Evolutionary conservation across 2,888 invertebrate species (phyloP).

Genomic region (Caenorhabditis sp.): DNA sequence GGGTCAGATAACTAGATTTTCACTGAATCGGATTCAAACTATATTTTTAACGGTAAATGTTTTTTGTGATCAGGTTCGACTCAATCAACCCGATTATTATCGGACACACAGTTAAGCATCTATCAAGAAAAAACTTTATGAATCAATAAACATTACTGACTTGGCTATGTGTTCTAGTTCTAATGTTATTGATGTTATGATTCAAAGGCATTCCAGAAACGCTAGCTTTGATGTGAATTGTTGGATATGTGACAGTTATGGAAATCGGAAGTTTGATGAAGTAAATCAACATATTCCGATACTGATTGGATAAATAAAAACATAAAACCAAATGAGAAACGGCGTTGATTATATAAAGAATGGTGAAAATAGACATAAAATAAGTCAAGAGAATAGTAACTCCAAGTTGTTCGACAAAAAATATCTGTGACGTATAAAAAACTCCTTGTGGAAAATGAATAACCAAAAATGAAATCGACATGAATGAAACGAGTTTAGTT

Average conservation of each 20-base stretch:
- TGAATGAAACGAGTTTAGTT: neutral
- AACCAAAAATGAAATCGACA: neutral
- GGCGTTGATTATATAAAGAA: neutral
- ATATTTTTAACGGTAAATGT: no score
- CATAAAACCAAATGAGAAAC: neutral
- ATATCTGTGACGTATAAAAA: neutral
- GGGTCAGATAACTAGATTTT: no score
- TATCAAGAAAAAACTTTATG: no score
- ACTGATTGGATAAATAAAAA: neutral
- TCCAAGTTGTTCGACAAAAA: neutral
- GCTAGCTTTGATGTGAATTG: neutral
- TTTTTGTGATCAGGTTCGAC: no score
- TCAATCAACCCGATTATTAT: no score
- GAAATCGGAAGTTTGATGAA: neutral
- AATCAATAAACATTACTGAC: no score
- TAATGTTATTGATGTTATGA: no score
- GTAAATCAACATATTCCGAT: neutral
- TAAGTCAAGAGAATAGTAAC: neutral
- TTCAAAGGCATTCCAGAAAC: neutral
- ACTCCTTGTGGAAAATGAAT: neutral
- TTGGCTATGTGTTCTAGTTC: no score
- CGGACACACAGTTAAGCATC: no score
- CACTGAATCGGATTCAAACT: no score
- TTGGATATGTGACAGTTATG: neutral
- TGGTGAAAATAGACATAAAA: neutral